A percentile compares a stretch with the other conserved stretches of the same genome.
These are phyloP conservation scores for Steinernema carpocapsae DNA, from an alignment of 2,888 invertebrate genomes.

Conservation along the genomic window DNA sequence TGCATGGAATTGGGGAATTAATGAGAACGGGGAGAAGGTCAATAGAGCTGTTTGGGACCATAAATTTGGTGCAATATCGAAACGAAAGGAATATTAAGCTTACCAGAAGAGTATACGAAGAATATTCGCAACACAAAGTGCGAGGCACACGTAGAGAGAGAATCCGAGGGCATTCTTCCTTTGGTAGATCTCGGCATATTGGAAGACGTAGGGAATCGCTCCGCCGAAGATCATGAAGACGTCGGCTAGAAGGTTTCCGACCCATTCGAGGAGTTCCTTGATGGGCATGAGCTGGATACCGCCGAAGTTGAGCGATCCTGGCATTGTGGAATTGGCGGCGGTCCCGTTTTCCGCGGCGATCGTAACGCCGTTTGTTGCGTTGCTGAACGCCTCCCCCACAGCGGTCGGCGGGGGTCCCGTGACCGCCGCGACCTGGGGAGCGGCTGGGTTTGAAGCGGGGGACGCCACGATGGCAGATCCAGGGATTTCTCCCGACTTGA, in stretches of 20 bases:
- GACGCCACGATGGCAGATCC: conserved; percentile 6
- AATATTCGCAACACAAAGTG: conserved; percentile 91
- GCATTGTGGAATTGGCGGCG: conserved; percentile 42
- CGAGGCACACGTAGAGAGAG: conserved; percentile 92
- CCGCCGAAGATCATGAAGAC: conserved; percentile 52
- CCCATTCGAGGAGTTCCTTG: conserved; percentile 34
- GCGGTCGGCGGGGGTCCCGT: neutral
- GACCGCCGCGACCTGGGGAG: conserved; percentile 23
- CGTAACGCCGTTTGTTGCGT: conserved; percentile 16
- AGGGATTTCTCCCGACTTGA: neutral
- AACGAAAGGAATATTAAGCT: conserved; percentile 69
- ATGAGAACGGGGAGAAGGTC: neutral
- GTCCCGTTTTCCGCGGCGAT: conserved; percentile 11
- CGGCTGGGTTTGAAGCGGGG: neutral
- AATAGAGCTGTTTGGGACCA: too few relatives aligned
- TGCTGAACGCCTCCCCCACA: conserved; percentile 21
- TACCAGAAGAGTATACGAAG: conserved; percentile 97
- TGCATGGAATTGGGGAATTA: neutral
- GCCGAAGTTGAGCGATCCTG: conserved; percentile 37
- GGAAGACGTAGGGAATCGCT: conserved; percentile 69
- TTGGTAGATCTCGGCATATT: conserved; percentile 84
- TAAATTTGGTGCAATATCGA: neutral
- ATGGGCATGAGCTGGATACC: conserved; percentile 55
- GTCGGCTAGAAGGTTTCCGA: conserved; percentile 40
- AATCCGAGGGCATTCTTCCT: conserved; percentile 76